Base-by-base conservation (phyloP, 2,797 vertebrate genomes). In the Psittacula derbiana region DNA sequence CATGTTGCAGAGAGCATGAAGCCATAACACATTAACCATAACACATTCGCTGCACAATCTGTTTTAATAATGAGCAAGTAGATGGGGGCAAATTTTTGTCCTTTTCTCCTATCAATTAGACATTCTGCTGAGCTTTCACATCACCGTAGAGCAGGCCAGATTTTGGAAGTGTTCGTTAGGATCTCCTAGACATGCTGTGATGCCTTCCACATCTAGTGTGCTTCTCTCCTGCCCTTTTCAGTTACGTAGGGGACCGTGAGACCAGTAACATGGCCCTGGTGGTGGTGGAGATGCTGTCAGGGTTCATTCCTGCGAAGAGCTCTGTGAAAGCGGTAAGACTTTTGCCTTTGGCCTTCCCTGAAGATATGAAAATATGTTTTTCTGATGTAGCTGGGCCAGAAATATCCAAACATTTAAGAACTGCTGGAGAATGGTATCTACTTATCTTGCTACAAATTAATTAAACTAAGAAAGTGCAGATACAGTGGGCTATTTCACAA, bases 221-320 rank as follows among this genome's bases (percentile, higher is more conserved):
- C 27, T 86, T 89, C 52, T 80, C 40, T 76, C 17, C 52, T 92
- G 21, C 12, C 24, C 36, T 64, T 46, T 91, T 30, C 82, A 97
- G 97, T n/a, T 97, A 97, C 4, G 4, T 44, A 23, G 97, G 97
- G 19, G 20, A 86, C 19, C 83, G 79, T 27, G 70, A 87, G 13
- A 83, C n/a, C 1, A 97, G 93, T 73, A 97, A 97, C 70, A 97
- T 97, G 97, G 97, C 75, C 33, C 15, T 98, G 41, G 38, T 97
- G 58, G 94, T 97, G 14, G 67, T 96, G 50, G 87, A 86, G 52
- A 90, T 96, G 94, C 50, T 96, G 7, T 97, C 97, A 38, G 97
- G 97, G 12, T 97, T 97, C 93, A 88, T 88, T 81, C 96, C 97
- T 14, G 1, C 52, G 49, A 96, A 96, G 41, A 92, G 58, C 25